Conservation (phyloP, 2,797 vertebrate genomes). For the Peromyscus melanophrys region DNA sequence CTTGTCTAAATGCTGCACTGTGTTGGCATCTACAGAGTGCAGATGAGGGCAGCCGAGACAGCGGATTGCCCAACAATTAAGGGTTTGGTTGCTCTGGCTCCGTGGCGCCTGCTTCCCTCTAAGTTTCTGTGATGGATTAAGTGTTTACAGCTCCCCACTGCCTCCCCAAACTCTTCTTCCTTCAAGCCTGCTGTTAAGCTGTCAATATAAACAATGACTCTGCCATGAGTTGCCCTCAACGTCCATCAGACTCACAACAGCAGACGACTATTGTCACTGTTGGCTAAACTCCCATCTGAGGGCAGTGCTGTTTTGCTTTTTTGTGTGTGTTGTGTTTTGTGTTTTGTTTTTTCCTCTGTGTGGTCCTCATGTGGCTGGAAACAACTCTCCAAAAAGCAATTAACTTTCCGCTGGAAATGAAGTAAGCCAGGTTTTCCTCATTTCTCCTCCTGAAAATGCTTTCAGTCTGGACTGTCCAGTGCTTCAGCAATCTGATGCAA, state of each 20-base stretch:
- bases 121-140: slow-evolving; percentile 66
- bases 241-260: slow-evolving; percentile 73
- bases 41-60: not conserved
- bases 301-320: not conserved
- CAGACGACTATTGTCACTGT: slow-evolving; percentile 62
- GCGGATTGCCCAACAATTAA: not conserved
- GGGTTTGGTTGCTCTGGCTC: slow-evolving; percentile 35
- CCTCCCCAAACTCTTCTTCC: slow-evolving; percentile 51
- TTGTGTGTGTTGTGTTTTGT: not conserved
- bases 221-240: slow-evolving; percentile 14
- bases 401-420: slow-evolving; percentile 52
- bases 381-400: slow-evolving; percentile 54
- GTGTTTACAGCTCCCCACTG: slow-evolving; percentile 63
- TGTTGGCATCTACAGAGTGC: not conserved
- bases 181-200: slow-evolving; percentile 77
- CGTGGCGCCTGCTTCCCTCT: slow-evolving; percentile 54
- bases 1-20: fast-evolving
- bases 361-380: slow-evolving; percentile 71
- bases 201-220: slow-evolving; percentile 73
- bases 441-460: not conserved
- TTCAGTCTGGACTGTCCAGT: not conserved
- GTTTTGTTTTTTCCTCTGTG: slow-evolving; percentile 62
- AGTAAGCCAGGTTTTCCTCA: not conserved
- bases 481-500: not conserved
- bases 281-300: slow-evolving; percentile 72